Conservation (phyloP, 1,140 invertebrate genomes). For the Phymorhynchus buccinoides region DNA sequence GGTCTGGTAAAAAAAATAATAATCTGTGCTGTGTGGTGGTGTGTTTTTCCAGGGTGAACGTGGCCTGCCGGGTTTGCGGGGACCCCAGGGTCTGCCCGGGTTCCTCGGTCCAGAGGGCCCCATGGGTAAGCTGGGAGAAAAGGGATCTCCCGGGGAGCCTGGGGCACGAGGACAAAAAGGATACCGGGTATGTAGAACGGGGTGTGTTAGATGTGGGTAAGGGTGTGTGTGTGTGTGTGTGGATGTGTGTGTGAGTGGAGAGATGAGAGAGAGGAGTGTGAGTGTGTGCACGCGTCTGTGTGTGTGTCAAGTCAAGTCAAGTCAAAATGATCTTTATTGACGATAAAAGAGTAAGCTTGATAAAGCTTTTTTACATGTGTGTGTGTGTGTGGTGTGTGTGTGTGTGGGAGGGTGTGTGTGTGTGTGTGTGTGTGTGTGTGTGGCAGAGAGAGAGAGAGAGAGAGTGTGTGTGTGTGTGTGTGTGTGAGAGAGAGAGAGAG, state of each 20-base stretch:
- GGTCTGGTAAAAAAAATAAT: no score
- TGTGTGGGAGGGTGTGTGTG: neutral
- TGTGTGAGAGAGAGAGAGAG: no score
- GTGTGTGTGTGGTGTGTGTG: neutral
- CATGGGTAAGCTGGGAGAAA: conserved; percentile 76
- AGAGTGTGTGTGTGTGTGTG: neutral
- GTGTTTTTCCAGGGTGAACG: conserved; percentile 79
- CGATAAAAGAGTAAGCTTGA: no score
- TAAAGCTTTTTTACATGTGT: no score
- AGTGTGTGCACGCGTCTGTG: no score
- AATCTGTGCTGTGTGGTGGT: no score
- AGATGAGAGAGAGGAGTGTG: neutral
- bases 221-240: neutral
- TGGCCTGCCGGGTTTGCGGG: conserved; percentile 78
- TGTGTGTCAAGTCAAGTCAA: no score
- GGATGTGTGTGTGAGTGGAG: neutral
- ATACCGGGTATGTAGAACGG: conserved; percentile 68
- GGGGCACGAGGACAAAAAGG: conserved; percentile 85
- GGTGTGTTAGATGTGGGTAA: no score
- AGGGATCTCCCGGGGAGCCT: conserved; percentile 80
- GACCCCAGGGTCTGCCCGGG: conserved; percentile 82
- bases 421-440: neutral
- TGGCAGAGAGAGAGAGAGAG: neutral
- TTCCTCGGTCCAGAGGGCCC: conserved; percentile 80
- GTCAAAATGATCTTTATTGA: no score